A percentile compares a stretch with the other conserved stretches of the same genome.
Conservation (phyloP, 2,888 invertebrate species). For the Eupeodes luniger region DNA sequence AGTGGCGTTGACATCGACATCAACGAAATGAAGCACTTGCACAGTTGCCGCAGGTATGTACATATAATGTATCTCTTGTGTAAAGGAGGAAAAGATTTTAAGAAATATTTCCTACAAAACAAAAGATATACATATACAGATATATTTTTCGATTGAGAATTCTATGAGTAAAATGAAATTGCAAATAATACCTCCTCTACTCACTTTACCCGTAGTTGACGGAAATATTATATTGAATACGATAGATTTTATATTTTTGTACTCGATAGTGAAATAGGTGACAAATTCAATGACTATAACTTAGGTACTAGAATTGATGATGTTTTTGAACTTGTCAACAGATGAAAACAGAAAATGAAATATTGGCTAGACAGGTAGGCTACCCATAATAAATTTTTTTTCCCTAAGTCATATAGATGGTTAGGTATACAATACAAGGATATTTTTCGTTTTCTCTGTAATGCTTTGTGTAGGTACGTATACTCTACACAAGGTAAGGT, state of each 20-base stretch:
- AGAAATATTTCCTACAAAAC: background rate
- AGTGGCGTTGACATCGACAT: background rate
- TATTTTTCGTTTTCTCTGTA: too few relatives aligned
- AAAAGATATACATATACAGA: background rate
- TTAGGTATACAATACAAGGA: too few relatives aligned
- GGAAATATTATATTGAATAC: too few relatives aligned
- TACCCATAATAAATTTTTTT: background rate
- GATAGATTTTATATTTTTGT: background rate
- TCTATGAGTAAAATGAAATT: background rate
- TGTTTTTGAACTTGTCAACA: background rate
- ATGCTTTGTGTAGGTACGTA: too few relatives aligned
- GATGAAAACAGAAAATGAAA: too few relatives aligned
- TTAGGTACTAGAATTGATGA: background rate
- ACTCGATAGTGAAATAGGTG: background rate
- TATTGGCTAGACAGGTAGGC: slow-evolving; percentile 3
- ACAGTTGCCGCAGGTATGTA: background rate
- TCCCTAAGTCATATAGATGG: too few relatives aligned
- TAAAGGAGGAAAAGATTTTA: background rate
- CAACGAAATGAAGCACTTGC: background rate
- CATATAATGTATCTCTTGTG: too few relatives aligned
- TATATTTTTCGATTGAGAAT: background rate
- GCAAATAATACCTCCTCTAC: too few relatives aligned
- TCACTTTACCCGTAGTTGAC: too few relatives aligned
- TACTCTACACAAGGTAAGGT: too few relatives aligned
- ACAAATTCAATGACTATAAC: background rate